Evolutionary conservation across 2,888 invertebrate species (phyloP).

Genomic region (Xanthostigma xanthostigma): DNA sequence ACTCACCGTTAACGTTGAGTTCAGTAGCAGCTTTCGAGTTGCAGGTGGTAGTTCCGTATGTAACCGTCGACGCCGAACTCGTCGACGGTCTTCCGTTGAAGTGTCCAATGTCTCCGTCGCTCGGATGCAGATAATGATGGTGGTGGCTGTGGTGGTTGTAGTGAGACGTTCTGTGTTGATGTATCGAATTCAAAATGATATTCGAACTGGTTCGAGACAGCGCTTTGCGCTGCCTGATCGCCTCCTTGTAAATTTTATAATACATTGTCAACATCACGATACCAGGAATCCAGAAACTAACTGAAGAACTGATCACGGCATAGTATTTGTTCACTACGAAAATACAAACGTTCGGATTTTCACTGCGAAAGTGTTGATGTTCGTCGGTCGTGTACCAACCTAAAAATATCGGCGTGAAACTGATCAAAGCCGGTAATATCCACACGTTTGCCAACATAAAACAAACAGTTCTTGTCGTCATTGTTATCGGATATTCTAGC

Average conservation of each 20-base stretch:
- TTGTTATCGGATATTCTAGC: conserved; percentile 79
- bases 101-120: conserved; percentile 40
- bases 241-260: conserved; percentile 69
- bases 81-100: conserved; percentile 43
- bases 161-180: conserved; percentile 64
- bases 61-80: conserved; percentile 35
- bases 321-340: conserved; percentile 80
- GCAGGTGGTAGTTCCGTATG: conserved; percentile 36
- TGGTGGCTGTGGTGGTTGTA: conserved; percentile 44
- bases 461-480: conserved; percentile 68
- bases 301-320: conserved; percentile 75
- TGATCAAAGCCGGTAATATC: conserved; percentile 82
- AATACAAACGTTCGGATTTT: conserved; percentile 60
- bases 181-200: conserved; percentile 70
- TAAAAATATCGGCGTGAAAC: conserved; percentile 87
- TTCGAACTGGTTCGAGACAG: conserved; percentile 74
- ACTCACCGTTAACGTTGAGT: conserved; percentile 55
- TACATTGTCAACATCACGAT: conserved; percentile 88
- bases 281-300: conserved; percentile 88
- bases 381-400: conserved; percentile 61
- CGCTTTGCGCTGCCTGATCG: conserved; percentile 67
- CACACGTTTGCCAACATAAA: conserved; percentile 82
- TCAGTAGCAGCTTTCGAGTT: conserved; percentile 49
- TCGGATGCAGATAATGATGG: conserved; percentile 36
- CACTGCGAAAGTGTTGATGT: conserved; percentile 35